Conservation (phyloP, 1,140 invertebrate genomes). For the Drosophila mojavensis region DNA sequence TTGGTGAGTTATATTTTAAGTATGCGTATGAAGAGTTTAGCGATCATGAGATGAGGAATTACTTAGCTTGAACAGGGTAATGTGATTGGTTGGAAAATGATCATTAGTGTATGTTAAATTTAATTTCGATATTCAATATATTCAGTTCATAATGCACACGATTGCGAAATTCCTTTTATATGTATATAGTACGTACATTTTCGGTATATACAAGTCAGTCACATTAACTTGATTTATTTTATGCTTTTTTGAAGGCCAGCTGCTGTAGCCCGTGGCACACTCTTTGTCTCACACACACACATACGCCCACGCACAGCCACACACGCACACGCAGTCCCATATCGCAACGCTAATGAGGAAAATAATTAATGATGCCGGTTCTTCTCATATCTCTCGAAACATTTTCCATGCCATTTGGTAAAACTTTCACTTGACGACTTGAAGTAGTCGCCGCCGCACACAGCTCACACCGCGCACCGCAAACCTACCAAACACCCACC, state of each 20-base stretch:
- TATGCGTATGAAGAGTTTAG: no score
- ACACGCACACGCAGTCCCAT: slow-evolving; percentile 8
- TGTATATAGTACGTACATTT: no score
- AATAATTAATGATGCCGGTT: slow-evolving; percentile 77
- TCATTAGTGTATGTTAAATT: no score
- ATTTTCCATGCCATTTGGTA: slow-evolving; percentile 80
- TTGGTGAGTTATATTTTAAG: no score
- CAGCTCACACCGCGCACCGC: slow-evolving; percentile 2
- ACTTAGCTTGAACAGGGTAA: background rate
- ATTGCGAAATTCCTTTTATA: no score
- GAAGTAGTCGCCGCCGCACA: slow-evolving; percentile 54
- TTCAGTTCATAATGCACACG: no score
- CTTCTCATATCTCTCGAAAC: slow-evolving; percentile 52
- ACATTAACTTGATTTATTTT: slow-evolving; percentile 14
- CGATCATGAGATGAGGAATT: no score
- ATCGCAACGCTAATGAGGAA: slow-evolving; percentile 72
- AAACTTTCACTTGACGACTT: slow-evolving; percentile 79
- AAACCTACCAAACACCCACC: slow-evolving; percentile 22
- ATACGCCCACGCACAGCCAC: background rate
- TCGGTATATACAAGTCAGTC: slow-evolving; percentile 7
- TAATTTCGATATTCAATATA: no score
- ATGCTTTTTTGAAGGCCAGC: slow-evolving; percentile 16
- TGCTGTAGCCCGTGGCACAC: slow-evolving; percentile 34
- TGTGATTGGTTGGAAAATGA: no score
- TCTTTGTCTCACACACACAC: slow-evolving; percentile 29